These are phyloP conservation scores for Herpailurus yagouaroundi DNA, from an alignment of 2,113 vertebrate species.

Conservation along the genomic window DNA sequence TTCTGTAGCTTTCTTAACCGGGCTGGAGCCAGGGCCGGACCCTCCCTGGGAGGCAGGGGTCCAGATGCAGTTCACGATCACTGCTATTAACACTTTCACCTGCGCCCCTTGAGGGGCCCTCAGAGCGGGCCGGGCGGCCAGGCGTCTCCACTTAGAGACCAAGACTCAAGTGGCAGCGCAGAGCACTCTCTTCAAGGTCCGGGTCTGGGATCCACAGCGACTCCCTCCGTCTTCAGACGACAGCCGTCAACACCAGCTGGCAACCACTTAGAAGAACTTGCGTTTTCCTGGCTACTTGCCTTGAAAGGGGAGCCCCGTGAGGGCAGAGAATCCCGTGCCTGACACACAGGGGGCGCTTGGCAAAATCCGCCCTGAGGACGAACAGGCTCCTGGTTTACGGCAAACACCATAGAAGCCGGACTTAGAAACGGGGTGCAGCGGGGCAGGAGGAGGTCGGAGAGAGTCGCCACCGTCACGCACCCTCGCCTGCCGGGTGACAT, in stretches of 20 bases:
- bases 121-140: no score
- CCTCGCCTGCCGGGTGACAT: no score
- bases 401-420: neutral
- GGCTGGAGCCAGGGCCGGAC: fast-evolving
- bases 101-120: neutral
- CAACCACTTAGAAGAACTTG: fast-evolving
- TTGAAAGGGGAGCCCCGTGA: neutral
- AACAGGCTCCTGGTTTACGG: neutral
- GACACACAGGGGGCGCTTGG: neutral
- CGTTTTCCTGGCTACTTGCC: fast-evolving
- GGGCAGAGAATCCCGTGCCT: neutral
- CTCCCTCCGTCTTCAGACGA: fast-evolving
- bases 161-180: neutral
- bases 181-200: neutral
- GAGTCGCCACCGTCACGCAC: neutral
- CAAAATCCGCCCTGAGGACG: neutral
- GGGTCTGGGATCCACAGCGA: fast-evolving
- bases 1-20: neutral
- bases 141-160: neutral
- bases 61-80: neutral
- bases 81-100: neutral
- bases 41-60: neutral
- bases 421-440: neutral
- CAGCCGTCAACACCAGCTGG: fast-evolving
- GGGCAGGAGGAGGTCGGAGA: neutral